Conservation (phyloP, 2,888 invertebrate genomes). For the Neoaliturus tenellus region DNA sequence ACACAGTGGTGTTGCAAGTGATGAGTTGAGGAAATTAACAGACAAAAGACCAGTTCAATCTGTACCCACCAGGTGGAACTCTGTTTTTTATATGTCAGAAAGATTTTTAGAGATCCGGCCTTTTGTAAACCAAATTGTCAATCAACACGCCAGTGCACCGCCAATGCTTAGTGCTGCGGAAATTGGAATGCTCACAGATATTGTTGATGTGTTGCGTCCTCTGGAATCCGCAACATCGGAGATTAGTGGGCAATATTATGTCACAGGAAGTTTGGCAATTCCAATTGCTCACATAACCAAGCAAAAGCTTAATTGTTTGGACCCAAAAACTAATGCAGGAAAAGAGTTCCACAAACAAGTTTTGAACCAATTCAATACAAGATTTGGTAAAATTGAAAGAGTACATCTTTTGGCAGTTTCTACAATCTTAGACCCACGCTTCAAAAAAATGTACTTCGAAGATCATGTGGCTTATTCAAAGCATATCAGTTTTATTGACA, state of each 20-base stretch:
- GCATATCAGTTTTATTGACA: slow-evolving; percentile 49
- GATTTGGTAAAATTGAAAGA: slow-evolving; percentile 38
- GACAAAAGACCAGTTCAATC: slow-evolving; percentile 66
- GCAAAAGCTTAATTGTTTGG: slow-evolving; percentile 13
- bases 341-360: slow-evolving; percentile 24
- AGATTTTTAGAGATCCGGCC: slow-evolving; percentile 67
- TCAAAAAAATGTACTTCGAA: slow-evolving; percentile 50
- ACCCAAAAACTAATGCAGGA: slow-evolving; percentile 11
- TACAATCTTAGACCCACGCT: slow-evolving; percentile 43
- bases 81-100: slow-evolving; percentile 65
- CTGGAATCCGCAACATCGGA: slow-evolving; percentile 63
- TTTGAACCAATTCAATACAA: slow-evolving; percentile 14
- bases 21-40: slow-evolving; percentile 64
- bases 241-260: slow-evolving; percentile 62
- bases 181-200: slow-evolving; percentile 60
- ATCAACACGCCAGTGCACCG: too few relatives aligned
- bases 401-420: slow-evolving; percentile 48
- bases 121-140: slow-evolving; percentile 60
- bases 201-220: slow-evolving; percentile 61
- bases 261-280: slow-evolving; percentile 63
- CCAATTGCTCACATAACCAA: slow-evolving; percentile 56
- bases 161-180: slow-evolving; percentile 63
- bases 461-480: slow-evolving; percentile 27
- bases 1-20: slow-evolving; percentile 66
- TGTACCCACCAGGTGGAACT: slow-evolving; percentile 68